Percentiles rank a stretch among this genome's conserved stretches.
Evolutionary conservation across 2,113 vertebrate genomes (phyloP).

Genomic region (Grammomys dolichurus): DNA sequence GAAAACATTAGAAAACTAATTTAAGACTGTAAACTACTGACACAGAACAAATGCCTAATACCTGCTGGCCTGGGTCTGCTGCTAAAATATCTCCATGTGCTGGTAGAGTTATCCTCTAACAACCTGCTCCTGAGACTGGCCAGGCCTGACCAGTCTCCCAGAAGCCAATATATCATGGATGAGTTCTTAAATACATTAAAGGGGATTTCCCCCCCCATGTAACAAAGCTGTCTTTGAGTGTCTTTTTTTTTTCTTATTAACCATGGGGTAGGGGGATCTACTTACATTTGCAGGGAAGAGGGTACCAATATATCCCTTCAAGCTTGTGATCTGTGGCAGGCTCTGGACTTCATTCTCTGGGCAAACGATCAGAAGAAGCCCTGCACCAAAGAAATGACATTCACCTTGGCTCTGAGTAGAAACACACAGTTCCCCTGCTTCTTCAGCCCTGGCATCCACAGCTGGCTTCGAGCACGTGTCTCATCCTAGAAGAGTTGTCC

Average conservation of each 20-base stretch:
- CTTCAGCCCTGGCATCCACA: neutral
- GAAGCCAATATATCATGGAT: neutral
- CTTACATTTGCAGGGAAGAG: neutral
- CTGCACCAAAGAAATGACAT: neutral
- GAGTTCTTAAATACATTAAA: conserved; percentile 75
- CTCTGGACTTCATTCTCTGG: conserved; percentile 36
- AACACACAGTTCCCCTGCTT: neutral
- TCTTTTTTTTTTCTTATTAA: conserved; percentile 37
- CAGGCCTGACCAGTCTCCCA: neutral
- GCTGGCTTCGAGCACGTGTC: neutral
- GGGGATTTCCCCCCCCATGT: neutral
- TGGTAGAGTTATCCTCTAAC: neutral
- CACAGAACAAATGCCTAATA: neutral
- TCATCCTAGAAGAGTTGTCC: neutral
- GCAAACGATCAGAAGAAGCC: neutral
- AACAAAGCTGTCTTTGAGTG: conserved; percentile 54
- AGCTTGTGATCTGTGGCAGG: neutral
- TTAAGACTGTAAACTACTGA: conserved; percentile 26
- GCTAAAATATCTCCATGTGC: neutral
- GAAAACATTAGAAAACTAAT: conserved; percentile 32
- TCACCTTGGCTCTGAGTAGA: conserved; percentile 31
- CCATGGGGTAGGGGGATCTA: neutral
- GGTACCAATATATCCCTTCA: neutral
- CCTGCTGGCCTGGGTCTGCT: neutral
- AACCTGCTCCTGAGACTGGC: neutral